A percentile compares a stretch with the other conserved stretches of the same genome.
These are phyloP conservation scores for Spea hammondii DNA, from an alignment of 2,797 vertebrate genomes.

Conservation along the genomic window DNA sequence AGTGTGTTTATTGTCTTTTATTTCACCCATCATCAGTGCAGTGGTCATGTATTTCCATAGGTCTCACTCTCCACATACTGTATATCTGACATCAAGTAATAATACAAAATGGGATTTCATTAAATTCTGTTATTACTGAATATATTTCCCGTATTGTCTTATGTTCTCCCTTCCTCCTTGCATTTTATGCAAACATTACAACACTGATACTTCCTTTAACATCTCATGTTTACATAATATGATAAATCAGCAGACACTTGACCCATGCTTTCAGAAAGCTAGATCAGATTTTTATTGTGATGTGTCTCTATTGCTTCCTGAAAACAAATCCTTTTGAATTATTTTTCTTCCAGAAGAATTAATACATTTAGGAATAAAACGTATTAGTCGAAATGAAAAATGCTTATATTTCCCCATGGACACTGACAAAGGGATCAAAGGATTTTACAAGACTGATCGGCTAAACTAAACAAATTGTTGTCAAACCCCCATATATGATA, in stretches of 20 bases:
- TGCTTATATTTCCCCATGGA: slow-evolving; percentile 39
- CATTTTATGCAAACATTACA: slow-evolving; percentile 9
- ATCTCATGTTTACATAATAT: slow-evolving; percentile 26
- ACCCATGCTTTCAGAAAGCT: not conserved
- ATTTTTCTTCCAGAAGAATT: slow-evolving; percentile 27
- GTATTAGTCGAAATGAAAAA: slow-evolving; percentile 39
- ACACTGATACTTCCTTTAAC: slow-evolving; percentile 6
- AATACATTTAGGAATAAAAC: slow-evolving; percentile 16
- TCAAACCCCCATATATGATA: slow-evolving; percentile 34
- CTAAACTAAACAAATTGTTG: slow-evolving; percentile 44
- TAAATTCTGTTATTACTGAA: no score
- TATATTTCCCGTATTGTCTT: no score
- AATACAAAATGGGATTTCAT: no score
- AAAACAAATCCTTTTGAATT: slow-evolving; percentile 24
- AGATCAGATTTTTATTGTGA: slow-evolving; percentile 7
- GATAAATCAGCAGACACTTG: slow-evolving; percentile 2
- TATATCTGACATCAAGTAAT: no score
- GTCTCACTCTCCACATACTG: no score
- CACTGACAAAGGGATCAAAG: slow-evolving; percentile 23
- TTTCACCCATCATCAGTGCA: no score
- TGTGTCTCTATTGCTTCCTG: slow-evolving; percentile 35
- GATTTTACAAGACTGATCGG: slow-evolving; percentile 39
- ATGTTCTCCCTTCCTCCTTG: not conserved
- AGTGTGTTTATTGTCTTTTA: no score
- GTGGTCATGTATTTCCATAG: no score